A percentile compares a stretch with the other conserved stretches of the same genome.
phyloP scores from a whole-genome alignment of 2,888 invertebrate genomes.

The Dynastes hyllus region DNA sequence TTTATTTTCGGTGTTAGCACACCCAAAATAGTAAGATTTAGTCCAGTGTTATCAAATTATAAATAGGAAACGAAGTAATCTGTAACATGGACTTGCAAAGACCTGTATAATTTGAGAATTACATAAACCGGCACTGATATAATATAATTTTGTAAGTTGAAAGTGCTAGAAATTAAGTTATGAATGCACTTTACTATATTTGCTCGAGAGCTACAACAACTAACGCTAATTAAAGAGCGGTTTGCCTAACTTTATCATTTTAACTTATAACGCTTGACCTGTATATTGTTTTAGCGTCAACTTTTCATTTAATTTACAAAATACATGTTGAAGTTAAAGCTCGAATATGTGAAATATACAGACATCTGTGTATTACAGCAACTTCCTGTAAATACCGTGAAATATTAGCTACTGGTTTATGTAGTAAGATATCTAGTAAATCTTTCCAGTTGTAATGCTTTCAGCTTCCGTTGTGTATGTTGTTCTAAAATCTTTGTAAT shows the following conservation, averaged over 20 bases:
- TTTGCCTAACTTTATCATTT: conserved; percentile 28
- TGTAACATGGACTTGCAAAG: too few relatives aligned
- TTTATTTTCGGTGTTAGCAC: too few relatives aligned
- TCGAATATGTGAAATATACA: conserved; percentile 3
- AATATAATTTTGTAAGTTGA: conserved; percentile 3
- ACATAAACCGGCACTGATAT: neutral
- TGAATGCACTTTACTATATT: conserved; percentile 25
- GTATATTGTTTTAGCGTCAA: conserved; percentile 5
- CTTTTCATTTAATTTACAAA: conserved; percentile 35
- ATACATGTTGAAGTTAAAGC: conserved; percentile 21
- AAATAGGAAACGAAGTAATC: too few relatives aligned
- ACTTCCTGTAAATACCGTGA: neutral
- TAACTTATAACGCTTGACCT: conserved; percentile 17
- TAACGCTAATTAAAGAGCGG: conserved; percentile 29
- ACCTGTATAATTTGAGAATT: too few relatives aligned
- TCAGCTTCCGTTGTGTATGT: too few relatives aligned
- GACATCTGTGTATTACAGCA: conserved; percentile 19
- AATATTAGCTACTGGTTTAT: neutral
- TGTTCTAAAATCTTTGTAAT: too few relatives aligned
- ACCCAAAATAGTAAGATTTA: too few relatives aligned
- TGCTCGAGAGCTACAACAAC: conserved; percentile 2
- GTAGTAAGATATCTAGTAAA: neutral
- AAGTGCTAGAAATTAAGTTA: conserved; percentile 26
- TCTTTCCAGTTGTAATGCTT: too few relatives aligned
- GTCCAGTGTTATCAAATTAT: too few relatives aligned